Conservation (phyloP, 2,888 invertebrate genomes). For the Acrobasis suavella region DNA sequence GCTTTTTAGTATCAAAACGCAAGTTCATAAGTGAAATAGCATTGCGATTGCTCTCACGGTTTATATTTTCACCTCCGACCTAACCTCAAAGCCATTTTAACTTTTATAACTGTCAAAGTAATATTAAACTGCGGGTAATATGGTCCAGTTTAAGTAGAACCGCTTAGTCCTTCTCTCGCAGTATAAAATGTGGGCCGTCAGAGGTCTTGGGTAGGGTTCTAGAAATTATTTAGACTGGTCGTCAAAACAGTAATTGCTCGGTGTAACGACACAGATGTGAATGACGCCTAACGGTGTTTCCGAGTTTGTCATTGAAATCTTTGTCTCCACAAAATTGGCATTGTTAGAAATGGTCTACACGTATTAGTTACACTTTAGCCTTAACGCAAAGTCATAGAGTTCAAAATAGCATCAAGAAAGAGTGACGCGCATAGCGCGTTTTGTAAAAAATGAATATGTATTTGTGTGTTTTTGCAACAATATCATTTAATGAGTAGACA, state of each 20-base stretch:
- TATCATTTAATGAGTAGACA: constrained; percentile 21
- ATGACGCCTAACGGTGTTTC: constrained; percentile 65
- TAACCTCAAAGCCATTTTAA: constrained; percentile 58
- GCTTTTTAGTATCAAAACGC: constrained; percentile 6
- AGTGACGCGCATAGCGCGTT: neutral
- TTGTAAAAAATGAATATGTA: constrained; percentile 15
- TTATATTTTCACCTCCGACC: constrained; percentile 67
- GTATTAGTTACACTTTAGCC: constrained; percentile 8
- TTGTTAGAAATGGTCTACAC: constrained; percentile 27
- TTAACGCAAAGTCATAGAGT: constrained; percentile 1
- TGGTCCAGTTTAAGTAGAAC: constrained; percentile 47
- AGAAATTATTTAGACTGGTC: constrained; percentile 47
- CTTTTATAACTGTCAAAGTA: constrained; percentile 69
- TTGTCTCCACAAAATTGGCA: constrained; percentile 27
- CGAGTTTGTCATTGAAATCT: constrained; percentile 39
- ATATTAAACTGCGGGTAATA: constrained; percentile 47
- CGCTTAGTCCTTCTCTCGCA: constrained; percentile 24
- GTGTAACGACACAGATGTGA: constrained; percentile 61
- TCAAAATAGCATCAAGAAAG: neutral
- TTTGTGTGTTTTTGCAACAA: constrained; percentile 20
- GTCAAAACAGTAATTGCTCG: constrained; percentile 58
- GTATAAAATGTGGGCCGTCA: constrained; percentile 22
- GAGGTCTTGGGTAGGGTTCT: constrained; percentile 26
- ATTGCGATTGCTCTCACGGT: constrained; percentile 59
- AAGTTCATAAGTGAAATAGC: constrained; percentile 3